Conservation (phyloP, 2,113 vertebrate species). For the Tympanuchus pallidicinctus region DNA sequence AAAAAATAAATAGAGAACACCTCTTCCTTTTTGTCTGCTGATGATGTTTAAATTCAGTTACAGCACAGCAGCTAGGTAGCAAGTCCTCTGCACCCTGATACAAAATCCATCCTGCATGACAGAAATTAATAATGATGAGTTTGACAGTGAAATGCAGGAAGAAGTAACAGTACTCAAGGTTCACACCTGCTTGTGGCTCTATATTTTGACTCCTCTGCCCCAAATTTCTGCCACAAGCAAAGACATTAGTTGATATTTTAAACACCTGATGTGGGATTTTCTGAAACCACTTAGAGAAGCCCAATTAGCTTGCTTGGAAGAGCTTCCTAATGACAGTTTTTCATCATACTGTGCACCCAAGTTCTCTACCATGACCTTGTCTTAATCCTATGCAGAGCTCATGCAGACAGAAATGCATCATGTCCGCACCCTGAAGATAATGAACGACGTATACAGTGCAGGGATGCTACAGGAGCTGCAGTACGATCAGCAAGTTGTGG, state of each 20-base stretch:
- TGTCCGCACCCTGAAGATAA: conserved; percentile 93
- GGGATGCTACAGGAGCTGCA: conserved; percentile 90
- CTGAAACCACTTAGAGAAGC: neutral
- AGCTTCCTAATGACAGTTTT: neutral
- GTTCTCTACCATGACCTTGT: neutral
- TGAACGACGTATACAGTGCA: conserved; percentile 93
- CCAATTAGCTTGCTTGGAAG: neutral
- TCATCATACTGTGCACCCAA: neutral
- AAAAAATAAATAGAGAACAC: neutral
- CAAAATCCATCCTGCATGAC: neutral
- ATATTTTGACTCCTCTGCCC: neutral
- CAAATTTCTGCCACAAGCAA: accelerated
- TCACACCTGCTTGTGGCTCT: neutral
- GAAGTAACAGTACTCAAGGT: neutral
- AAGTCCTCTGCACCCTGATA: neutral
- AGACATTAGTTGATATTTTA: neutral
- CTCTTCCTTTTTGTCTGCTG: neutral
- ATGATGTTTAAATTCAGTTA: neutral
- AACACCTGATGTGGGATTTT: neutral
- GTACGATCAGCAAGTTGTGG: conserved; percentile 85
- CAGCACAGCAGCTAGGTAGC: neutral
- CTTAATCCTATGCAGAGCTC: conserved; percentile 79
- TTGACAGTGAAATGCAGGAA: neutral
- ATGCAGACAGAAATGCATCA: conserved; percentile 99
- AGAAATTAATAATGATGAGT: neutral